Evolutionary conservation across 2,113 vertebrate genomes (phyloP), one percentile per base, ranked within the genome.

Genomic region (Holacanthus passer): DNA sequence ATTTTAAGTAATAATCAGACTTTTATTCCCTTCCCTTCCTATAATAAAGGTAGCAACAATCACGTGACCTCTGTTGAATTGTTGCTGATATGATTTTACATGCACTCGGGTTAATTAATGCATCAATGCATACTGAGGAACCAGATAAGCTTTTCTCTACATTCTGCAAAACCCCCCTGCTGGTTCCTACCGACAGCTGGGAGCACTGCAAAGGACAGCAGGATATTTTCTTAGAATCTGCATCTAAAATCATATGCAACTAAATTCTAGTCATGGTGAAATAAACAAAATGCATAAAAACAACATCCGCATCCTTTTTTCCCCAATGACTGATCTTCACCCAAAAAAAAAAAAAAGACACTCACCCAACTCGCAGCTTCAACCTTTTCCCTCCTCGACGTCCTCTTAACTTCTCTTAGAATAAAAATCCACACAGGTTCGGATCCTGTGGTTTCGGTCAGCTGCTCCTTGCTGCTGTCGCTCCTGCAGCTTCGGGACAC

Each of bases 311-410:
- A 12, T 48, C 14, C 0, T 32, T 14, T n/a, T 32, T 45, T 37
- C 35, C 8, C n/a, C 6, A 52, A 16, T 19, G 27, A 32, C 29
- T 20, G 11, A 20, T 43, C 35, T 43, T 43, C 39, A 35, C 12
- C n/a, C 4, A 37, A 41, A 59, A 52, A 78, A 1, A 83, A 27
- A 59, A 83, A 22, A 73, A 64, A 22, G 47, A 27, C 59, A 83
- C 84, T 82, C 55, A 92, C 90, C 80, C 59, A 79, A 79, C 58
- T 68, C 50, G 63, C 22, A 56, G 24, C 47, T 39, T 58, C 39
- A n/a, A n/a, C 56, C 45, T 35, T 13, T 39, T 50, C 45, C 24
- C 16, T 19, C 24, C n/a, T 27, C 43, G 27, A 62, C 19, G 19
- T 65, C 27, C n/a, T n/a, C n/a, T n/a, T n/a, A 67, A 83, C 55